Percentiles rank a stretch among this genome's conserved stretches.
Conservation (phyloP, 1,140 invertebrate species). For the Listronotus oregonensis region DNA sequence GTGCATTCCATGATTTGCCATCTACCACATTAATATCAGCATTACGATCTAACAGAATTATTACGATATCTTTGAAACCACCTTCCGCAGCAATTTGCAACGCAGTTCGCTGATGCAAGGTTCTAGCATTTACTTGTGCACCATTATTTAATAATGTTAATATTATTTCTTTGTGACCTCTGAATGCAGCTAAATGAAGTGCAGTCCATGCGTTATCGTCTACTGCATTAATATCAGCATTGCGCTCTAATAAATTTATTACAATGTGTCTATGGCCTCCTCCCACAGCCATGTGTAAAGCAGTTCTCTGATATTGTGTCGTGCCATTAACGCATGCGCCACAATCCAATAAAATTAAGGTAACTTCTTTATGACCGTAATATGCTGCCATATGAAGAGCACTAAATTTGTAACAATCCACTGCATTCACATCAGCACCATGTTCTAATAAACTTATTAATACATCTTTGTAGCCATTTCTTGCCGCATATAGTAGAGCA, state of each 20-base stretch:
- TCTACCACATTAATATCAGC: not conserved
- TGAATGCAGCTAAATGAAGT: not conserved
- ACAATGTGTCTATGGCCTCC: not conserved
- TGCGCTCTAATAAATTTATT: not conserved
- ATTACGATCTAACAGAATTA: not conserved
- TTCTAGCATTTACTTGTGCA: too few relatives aligned
- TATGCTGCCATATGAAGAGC: not conserved
- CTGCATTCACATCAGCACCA: too few relatives aligned
- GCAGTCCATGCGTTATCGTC: not conserved
- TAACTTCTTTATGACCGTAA: too few relatives aligned
- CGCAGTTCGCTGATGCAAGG: too few relatives aligned
- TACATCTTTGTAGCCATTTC: too few relatives aligned
- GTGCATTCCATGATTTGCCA: not conserved
- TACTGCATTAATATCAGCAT: not conserved
- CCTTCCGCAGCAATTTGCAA: too few relatives aligned
- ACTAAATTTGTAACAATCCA: not conserved
- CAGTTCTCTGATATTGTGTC: not conserved
- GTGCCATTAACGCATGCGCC: too few relatives aligned
- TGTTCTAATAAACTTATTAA: too few relatives aligned
- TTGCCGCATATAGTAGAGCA: too few relatives aligned
- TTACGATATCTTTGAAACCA: not conserved
- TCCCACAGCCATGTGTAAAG: conserved; percentile 2
- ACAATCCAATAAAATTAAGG: too few relatives aligned
- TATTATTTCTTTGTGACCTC: not conserved
- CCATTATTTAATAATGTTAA: too few relatives aligned